A percentile compares a stretch with the other conserved stretches of the same genome.
phyloP scores from a whole-genome alignment of 2,113 vertebrate genomes.

The Hystrix cristata region DNA sequence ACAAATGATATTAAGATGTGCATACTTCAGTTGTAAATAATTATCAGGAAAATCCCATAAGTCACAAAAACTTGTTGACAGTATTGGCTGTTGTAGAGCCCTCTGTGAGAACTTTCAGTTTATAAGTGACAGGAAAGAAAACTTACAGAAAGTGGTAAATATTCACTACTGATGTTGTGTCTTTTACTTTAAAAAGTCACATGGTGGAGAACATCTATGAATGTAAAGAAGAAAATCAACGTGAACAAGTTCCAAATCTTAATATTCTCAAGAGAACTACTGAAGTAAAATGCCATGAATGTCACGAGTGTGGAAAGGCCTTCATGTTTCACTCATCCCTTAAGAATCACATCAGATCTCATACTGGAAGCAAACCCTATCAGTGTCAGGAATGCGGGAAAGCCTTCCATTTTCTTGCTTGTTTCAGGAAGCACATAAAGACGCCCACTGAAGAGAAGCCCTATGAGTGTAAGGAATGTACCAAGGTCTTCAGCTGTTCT shows the following conservation, averaged over 20 bases:
- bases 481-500: slow-evolving; percentile 73
- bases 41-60: background rate
- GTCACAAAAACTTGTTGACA: slow-evolving; percentile 25
- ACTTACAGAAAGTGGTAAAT: background rate
- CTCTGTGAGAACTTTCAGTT: slow-evolving; percentile 14
- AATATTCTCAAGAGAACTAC: background rate
- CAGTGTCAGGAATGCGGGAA: slow-evolving; percentile 76
- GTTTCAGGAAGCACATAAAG: slow-evolving; percentile 76
- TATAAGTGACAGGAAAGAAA: background rate
- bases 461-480: slow-evolving; percentile 72
- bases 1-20: background rate
- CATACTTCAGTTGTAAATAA: background rate
- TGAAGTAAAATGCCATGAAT: slow-evolving; percentile 39
- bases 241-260: slow-evolving; percentile 12
- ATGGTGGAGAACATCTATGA: slow-evolving; percentile 34
- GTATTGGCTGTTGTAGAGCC: background rate
- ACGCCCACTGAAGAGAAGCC: slow-evolving; percentile 69
- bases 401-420: slow-evolving; percentile 70
- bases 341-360: slow-evolving; percentile 59
- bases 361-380: slow-evolving; percentile 70
- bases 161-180: slow-evolving; percentile 20
- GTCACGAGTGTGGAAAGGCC: slow-evolving; percentile 3
- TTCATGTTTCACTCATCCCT: slow-evolving; percentile 53
- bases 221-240: slow-evolving; percentile 39
- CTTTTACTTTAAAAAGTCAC: slow-evolving; percentile 69